A percentile compares a stretch with the other conserved stretches of the same genome.
Conservation (phyloP, 2,888 invertebrate species). For the Pachycephus smyrnensis region DNA sequence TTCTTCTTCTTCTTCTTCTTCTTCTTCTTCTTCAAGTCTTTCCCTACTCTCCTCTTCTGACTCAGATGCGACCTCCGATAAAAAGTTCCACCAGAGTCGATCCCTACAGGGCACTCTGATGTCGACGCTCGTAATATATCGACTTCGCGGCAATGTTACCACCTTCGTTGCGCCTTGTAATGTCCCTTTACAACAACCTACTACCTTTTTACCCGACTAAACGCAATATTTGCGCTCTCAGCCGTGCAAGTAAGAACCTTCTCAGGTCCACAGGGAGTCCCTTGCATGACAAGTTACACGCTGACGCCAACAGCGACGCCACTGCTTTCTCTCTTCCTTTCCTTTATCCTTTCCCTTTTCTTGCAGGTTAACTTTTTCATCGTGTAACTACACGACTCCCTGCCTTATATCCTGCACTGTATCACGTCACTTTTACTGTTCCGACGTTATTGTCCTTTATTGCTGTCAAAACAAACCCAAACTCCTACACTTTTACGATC, state of each 20-base stretch:
- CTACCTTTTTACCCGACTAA: constrained; percentile 36
- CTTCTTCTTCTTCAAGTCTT: constrained; percentile 6
- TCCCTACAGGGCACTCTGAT: constrained; percentile 6
- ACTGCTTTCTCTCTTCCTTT: constrained; percentile 6
- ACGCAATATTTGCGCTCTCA: constrained; percentile 31
- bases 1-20: constrained; percentile 18
- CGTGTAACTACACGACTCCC: neutral
- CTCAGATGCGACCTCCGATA: constrained; percentile 9
- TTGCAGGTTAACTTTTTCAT: constrained; percentile 10
- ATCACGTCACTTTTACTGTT: neutral
- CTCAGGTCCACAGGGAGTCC: constrained; percentile 4
- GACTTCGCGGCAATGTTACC: constrained; percentile 5
- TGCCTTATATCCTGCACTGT: neutral
- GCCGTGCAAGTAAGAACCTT: constrained; percentile 12
- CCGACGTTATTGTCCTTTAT: neutral
- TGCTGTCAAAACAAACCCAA: neutral
- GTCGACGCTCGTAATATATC: constrained; percentile 9
- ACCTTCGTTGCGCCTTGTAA: constrained; percentile 10
- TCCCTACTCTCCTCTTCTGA: neutral
- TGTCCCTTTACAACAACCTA: constrained; percentile 31
- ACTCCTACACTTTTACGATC: neutral
- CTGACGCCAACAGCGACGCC: neutral
- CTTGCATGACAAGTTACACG: constrained; percentile 8
- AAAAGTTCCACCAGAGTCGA: constrained; percentile 6
- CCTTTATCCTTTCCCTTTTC: constrained; percentile 11